Evolutionary conservation across 2,888 invertebrate species (phyloP), one percentile per base, ranked within the genome.

Genomic region (Leucania comma): DNA sequence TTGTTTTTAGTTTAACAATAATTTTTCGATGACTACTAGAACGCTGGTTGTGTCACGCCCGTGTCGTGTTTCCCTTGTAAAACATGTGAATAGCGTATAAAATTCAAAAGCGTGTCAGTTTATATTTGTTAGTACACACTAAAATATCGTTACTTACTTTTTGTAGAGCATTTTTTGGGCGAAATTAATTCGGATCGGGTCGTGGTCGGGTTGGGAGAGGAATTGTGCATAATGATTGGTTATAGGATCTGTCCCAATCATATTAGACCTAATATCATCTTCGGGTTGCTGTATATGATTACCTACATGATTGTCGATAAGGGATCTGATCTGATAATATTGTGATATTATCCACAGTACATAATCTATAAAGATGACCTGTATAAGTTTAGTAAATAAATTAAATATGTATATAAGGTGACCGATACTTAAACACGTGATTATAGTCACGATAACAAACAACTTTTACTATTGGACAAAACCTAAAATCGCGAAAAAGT

Each of bases 21-120:
- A 61, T 66, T 81, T 81, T 78, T 82, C 69, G 72, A 81, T 82
- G 79, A 80, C 64, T 65, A 75, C 69, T 53, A 64, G 46, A 82
- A 57, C 42, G 78, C 54, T 46, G 66, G 82, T 63, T 66, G 57
- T 68, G 72, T 72, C 79, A 79, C 69, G 72, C 51, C n/a, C 68
- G 61, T 35, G 69, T 68, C 75, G 70, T 69, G 72, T 83, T 68
- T 60, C 60, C n/a, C 32, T 50, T 57, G 64, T 69, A 67, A 72
- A 83, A 70, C 61, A 83, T 32, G 57, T 62, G 58, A 69, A 71
- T 29, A 72, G 50, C 71, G 48, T 63, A 9, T 66, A 64, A 80
- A 74, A 62, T 63, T 68, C 58, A 64, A 67, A 54, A 76, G 56
- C 48, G 53, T 83, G 67, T 72, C 64, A n/a, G 51, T 42, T 71